Conservation (phyloP, 2,797 vertebrate species). For the Paratrypauchen microcephalus region DNA sequence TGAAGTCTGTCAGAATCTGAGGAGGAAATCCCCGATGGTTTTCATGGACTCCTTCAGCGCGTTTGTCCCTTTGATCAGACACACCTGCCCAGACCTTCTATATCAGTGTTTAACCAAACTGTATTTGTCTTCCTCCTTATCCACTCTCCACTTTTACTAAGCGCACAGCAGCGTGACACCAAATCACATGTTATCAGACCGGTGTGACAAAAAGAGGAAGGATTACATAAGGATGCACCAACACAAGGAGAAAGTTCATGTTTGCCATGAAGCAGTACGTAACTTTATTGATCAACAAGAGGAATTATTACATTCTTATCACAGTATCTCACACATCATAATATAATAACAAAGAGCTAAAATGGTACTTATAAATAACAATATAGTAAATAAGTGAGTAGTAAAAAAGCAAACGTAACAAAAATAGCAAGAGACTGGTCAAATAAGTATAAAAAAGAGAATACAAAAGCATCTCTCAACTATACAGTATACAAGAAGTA, state of each 20-base stretch:
- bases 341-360: too few species aligned
- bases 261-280: background rate
- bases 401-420: too few species aligned
- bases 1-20: constrained; percentile 24
- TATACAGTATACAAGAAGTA: too few species aligned
- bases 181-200: background rate
- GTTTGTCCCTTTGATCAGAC: constrained; percentile 5
- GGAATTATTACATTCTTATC: too few species aligned
- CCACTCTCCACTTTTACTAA: constrained; percentile 10
- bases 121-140: constrained; percentile 26
- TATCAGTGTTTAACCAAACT: constrained; percentile 42
- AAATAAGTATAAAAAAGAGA: too few species aligned
- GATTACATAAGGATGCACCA: background rate
- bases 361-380: too few species aligned
- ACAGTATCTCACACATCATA: too few species aligned
- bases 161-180: constrained; percentile 7
- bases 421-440: too few species aligned
- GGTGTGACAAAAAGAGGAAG: constrained; percentile 10
- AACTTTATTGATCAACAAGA: too few species aligned
- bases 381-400: too few species aligned
- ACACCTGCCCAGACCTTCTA: constrained; percentile 22
- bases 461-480: too few species aligned
- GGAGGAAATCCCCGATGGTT: constrained; percentile 37
- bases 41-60: constrained; percentile 14
- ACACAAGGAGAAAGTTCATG: background rate